Conservation (phyloP, 1,140 invertebrate species). For the Asobara japonica region DNA sequence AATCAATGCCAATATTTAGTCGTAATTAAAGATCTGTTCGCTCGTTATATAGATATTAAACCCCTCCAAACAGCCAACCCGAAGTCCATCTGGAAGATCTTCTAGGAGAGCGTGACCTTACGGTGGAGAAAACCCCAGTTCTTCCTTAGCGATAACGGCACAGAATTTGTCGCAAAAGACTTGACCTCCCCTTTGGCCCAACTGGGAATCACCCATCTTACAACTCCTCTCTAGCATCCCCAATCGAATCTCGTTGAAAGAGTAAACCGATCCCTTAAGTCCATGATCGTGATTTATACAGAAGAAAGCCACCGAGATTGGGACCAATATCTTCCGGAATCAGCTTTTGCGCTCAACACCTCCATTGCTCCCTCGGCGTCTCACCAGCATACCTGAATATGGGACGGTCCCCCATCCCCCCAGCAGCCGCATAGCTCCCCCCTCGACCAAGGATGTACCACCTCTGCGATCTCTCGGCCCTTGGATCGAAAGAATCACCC, state of each 20-base stretch:
- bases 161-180: constrained; percentile 51
- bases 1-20: constrained; percentile 53
- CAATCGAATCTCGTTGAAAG: neutral
- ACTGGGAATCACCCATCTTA: neutral
- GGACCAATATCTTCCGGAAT: neutral
- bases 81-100: constrained; percentile 31
- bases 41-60: constrained; percentile 46
- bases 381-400: neutral
- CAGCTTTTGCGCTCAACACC: neutral
- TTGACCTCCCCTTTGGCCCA: neutral
- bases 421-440: neutral
- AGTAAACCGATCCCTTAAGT: neutral
- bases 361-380: neutral
- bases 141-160: constrained; percentile 59
- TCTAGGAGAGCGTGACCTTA: constrained; percentile 46
- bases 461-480: no score
- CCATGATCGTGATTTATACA: neutral
- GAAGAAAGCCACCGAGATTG: neutral
- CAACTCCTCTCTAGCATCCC: no score
- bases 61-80: constrained; percentile 45
- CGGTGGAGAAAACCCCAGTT: constrained; percentile 47
- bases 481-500: no score
- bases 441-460: no score
- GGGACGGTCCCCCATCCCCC: neutral
- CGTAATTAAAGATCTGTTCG: constrained; percentile 55